phyloP scores from a whole-genome alignment of 2,797 vertebrate species.

The Melanogrammus aeglefinus region DNA sequence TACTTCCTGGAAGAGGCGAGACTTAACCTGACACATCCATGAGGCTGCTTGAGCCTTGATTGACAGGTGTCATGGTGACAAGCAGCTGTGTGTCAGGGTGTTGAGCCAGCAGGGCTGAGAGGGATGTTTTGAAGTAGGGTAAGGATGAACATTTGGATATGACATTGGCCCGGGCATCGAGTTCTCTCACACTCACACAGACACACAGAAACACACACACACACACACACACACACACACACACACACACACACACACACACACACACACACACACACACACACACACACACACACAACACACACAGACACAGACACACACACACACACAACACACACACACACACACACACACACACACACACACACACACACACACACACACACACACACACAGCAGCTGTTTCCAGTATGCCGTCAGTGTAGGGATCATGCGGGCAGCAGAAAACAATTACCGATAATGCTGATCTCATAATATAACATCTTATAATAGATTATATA shows the following conservation, averaged over 20 bases:
- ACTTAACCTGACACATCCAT: slow-evolving; percentile 37
- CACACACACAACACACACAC: background rate
- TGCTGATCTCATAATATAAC: background rate
- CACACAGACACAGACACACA: background rate
- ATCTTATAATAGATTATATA: background rate
- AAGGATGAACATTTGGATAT: slow-evolving; percentile 50
- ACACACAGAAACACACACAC: background rate
- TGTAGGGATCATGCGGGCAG: background rate
- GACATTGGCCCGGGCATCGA: slow-evolving; percentile 38
- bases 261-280: background rate
- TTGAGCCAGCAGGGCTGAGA: background rate
- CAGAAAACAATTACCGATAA: slow-evolving; percentile 1
- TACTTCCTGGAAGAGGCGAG: slow-evolving; percentile 20
- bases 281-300: too few relatives aligned
- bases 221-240: background rate
- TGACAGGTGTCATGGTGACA: slow-evolving; percentile 4
- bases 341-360: too few relatives aligned
- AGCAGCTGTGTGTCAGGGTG: slow-evolving; percentile 1
- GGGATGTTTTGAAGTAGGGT: slow-evolving; percentile 31
- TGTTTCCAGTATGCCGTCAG: background rate
- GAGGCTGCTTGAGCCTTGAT: slow-evolving; percentile 1
- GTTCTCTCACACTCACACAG: background rate
- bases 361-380: slow-evolving; percentile 1
- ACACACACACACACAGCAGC: slow-evolving; percentile 3
- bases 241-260: background rate